These are phyloP conservation scores for Stigmatopora nigra DNA, from an alignment of 2,113 vertebrate genomes.

Conservation along the genomic window DNA sequence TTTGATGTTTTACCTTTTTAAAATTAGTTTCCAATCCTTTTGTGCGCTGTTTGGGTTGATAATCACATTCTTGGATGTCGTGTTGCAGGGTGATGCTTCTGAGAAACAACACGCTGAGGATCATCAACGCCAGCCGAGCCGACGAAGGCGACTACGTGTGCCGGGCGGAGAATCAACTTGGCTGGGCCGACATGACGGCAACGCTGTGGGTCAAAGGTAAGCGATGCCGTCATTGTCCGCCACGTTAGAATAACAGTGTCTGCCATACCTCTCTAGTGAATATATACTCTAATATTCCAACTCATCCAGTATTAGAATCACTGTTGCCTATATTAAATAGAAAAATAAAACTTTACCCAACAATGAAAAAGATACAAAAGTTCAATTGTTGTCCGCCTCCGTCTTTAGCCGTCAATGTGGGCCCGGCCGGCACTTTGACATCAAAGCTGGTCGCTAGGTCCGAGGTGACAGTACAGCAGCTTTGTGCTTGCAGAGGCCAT, in stretches of 20 bases:
- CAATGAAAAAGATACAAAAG: too few species aligned
- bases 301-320: too few species aligned
- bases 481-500: conserved; percentile 81
- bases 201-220: conserved; percentile 90
- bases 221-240: conserved; percentile 59
- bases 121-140: conserved; percentile 82
- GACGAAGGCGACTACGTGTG: conserved; percentile 89
- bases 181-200: conserved; percentile 83
- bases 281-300: too few species aligned
- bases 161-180: conserved; percentile 85
- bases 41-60: too few species aligned
- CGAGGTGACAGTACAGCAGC: conserved; percentile 63
- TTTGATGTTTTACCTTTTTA: too few species aligned
- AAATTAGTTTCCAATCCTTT: too few species aligned
- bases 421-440: too few species aligned
- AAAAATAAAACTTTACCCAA: too few species aligned
- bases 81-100: conserved; percentile 80
- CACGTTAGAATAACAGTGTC: conserved; percentile 46
- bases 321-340: too few species aligned
- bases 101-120: conserved; percentile 83
- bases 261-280: neutral
- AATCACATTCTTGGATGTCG: neutral
- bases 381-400: too few species aligned
- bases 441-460: conserved; percentile 23
- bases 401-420: too few species aligned